Base-by-base conservation (phyloP, 2,888 invertebrate species). In the Netelia virgata region DNA sequence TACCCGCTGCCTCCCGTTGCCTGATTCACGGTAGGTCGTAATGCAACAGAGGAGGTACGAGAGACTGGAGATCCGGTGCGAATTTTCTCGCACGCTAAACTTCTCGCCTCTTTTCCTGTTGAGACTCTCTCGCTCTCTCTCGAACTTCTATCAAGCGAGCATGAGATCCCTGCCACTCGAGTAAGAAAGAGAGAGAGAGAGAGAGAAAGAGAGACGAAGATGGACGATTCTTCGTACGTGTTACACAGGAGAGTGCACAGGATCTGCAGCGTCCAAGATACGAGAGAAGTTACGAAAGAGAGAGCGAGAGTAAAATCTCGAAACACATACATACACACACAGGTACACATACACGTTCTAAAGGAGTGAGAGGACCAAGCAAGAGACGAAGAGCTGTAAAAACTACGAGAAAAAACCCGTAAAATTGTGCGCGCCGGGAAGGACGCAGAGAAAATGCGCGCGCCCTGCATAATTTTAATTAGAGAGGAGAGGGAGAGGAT, bases 381-480 rank as follows among this genome's bases (percentile, higher is more conserved):
- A 16, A 53, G 53, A 53, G 74, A 61, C 36, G 36, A 81, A 74
- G 66, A 80, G 75, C 80, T 77, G 76, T 83, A 83, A 83, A 83
- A 83, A 79, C 79, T 20, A 20, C n/a, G 43, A 55, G 75, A 66
- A 50, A 73, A 57, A 72, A 76, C 76, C 76, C 76, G 72, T 80
- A 80, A 84, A 84, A 80, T 76, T 72, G 43, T n/a, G 61, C n/a
- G 61, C 68, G 53, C 28, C 28, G 55, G 59, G 80, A 76, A 80
- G 57, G 79, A 70, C 57, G 70, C 75, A 50, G 50, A 63, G 83
- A 75, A 77, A 77, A 79, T 69, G 57, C 64, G 72, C 53, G 74
- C 64, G 81, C 43, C 36, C 47, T 59, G 72, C 80, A 76, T 80
- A 76, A 84, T 84, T 84, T 80, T 80, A 84, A 84, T 84, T 84